Conservation (phyloP, 2,113 vertebrate genomes). For the Dicerorhinus sumatrensis region DNA sequence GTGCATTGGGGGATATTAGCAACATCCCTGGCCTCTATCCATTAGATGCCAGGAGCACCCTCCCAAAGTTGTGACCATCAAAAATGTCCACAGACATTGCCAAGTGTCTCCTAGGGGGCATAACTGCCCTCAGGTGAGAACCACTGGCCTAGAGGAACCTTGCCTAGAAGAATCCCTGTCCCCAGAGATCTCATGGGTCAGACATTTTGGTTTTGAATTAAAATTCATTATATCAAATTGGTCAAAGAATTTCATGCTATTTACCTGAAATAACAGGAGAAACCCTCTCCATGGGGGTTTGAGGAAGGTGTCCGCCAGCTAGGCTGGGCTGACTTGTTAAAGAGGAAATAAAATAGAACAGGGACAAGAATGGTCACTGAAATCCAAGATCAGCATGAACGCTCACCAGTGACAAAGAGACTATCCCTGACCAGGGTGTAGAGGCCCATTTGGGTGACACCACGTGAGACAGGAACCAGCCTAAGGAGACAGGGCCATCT, state of each 20-base stretch:
- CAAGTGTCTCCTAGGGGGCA: background rate
- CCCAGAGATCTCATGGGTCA: background rate
- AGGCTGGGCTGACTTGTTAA: background rate
- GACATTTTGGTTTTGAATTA: background rate
- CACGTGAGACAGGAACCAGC: background rate
- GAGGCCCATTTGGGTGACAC: constrained; percentile 78
- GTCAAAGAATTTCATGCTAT: background rate
- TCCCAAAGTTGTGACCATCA: background rate
- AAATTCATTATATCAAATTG: background rate
- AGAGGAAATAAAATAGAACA: background rate
- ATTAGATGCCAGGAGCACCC: background rate
- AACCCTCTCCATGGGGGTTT: background rate
- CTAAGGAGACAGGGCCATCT: too few relatives aligned
- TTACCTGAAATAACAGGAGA: background rate
- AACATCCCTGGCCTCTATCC: background rate
- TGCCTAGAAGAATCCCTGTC: background rate
- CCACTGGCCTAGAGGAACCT: background rate
- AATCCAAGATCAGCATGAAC: background rate
- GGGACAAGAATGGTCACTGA: background rate
- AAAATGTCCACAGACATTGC: background rate
- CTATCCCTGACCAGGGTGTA: constrained; percentile 82
- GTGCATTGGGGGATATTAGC: background rate
- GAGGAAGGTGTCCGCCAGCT: background rate
- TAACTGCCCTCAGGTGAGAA: background rate
- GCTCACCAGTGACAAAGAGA: constrained; percentile 83